Base-by-base conservation (phyloP, 2,888 invertebrate species). In the Meandrusa payeni region DNA sequence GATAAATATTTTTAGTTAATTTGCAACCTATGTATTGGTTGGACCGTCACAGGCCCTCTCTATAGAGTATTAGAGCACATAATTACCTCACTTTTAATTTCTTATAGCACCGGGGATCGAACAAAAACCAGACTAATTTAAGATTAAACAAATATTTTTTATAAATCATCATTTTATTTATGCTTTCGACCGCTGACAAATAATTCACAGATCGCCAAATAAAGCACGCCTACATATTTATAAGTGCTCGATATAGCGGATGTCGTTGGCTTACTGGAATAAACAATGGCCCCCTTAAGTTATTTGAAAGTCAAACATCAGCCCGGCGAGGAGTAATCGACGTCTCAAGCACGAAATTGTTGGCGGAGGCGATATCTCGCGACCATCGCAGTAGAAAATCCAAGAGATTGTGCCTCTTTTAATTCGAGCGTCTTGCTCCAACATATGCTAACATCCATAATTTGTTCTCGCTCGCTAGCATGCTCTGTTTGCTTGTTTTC, bases 271-370 rank as follows among this genome's bases (percentile, higher is more conserved):
- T 66, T 61, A 61, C 61, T 57, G 58, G 60, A 61, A 74, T 72
- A 69, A 71, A 78, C 72, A 77, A 75, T 69, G 66, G 70, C 61
- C 53, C 51, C 48, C 46, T 59, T 51, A 52, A 60, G 61, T 59
- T 69, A 78, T 77, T 78, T 75, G 69, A 75, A 78, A 79, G 69
- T 76, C 76, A 76, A 78, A 73, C 67, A 70, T 66, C 64, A 59
- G 50, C 52, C 31, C 58, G 56, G 57, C 59, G 22, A 43, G 57
- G 59, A 67, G 73, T 74, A 78, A 78, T 78, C 74, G 74, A 76
- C 73, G 67, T 76, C 73, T 76, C 72, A 73, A 77, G 68, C 70
- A 69, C 72, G 57, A 65, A 67, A 70, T 68, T 59, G 62, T 66
- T 65, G 63, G 64, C 66, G 60, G 57, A 63, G 57, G 47, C 55